phyloP scores from a whole-genome alignment of 2,888 invertebrate genomes.

The Drosophila barbarae region DNA sequence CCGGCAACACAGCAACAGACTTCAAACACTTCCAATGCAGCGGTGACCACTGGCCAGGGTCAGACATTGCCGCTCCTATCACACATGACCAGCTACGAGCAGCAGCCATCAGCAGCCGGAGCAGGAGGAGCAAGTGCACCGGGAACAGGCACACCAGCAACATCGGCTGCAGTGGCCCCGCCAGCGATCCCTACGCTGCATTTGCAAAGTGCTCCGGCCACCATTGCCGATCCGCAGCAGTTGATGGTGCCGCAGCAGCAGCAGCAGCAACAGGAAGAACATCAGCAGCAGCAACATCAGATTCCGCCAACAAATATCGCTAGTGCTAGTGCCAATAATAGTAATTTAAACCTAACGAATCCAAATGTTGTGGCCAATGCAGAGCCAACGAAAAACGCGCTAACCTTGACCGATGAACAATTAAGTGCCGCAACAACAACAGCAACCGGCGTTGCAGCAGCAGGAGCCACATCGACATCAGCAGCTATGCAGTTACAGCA shows the following conservation, averaged over 20 bases:
- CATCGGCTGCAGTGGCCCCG: slow-evolving; percentile 48
- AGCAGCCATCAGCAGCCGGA: slow-evolving; percentile 24
- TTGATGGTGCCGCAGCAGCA: slow-evolving; percentile 49
- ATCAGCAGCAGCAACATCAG: slow-evolving; percentile 43
- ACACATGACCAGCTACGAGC: slow-evolving; percentile 73
- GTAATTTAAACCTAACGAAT: slow-evolving; percentile 65
- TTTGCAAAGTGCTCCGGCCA: slow-evolving; percentile 74
- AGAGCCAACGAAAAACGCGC: slow-evolving; percentile 48
- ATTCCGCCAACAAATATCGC: slow-evolving; percentile 68
- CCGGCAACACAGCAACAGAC: slow-evolving; percentile 59
- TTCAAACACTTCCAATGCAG: slow-evolving; percentile 69
- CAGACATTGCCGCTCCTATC: slow-evolving; percentile 76
- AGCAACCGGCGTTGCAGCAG: slow-evolving; percentile 41
- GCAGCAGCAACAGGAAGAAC: slow-evolving; percentile 42
- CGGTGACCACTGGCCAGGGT: slow-evolving; percentile 48
- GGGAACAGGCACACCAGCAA: slow-evolving; percentile 30
- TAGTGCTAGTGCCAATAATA: slow-evolving; percentile 77
- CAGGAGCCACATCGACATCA: slow-evolving; percentile 53
- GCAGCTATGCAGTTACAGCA: slow-evolving; percentile 55
- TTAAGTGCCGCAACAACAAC: slow-evolving; percentile 38
- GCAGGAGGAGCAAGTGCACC: slow-evolving; percentile 16
- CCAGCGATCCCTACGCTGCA: slow-evolving; percentile 46
- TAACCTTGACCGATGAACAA: slow-evolving; percentile 56
- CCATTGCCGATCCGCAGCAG: slow-evolving; percentile 72
- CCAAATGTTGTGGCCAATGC: slow-evolving; percentile 44